phyloP scores from a whole-genome alignment of 1,140 invertebrate genomes.

The Drosophila busckii region DNA sequence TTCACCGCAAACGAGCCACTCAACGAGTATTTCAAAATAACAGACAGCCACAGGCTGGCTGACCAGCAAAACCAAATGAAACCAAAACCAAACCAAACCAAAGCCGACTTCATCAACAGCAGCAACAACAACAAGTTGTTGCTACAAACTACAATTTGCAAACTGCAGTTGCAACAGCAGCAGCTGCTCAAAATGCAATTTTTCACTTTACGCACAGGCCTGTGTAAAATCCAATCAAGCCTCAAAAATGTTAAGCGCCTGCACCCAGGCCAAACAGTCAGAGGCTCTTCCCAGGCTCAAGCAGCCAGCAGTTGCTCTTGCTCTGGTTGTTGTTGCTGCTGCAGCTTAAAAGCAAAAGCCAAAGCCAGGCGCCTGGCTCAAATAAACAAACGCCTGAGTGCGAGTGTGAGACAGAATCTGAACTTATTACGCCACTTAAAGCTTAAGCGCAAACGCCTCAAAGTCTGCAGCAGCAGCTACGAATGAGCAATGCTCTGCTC shows the following conservation, averaged over 20 bases:
- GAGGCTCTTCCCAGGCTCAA: conserved; percentile 2
- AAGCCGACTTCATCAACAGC: conserved; percentile 72
- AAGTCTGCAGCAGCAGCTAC: too few relatives aligned
- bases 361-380: conserved; percentile 58
- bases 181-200: conserved; percentile 75
- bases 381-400: conserved; percentile 52
- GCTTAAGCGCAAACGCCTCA: conserved; percentile 47
- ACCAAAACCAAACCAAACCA: conserved; percentile 57
- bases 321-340: conserved; percentile 4
- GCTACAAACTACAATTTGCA: background rate
- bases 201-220: conserved; percentile 61
- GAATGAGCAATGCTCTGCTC: too few relatives aligned
- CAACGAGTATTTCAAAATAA: conserved; percentile 74
- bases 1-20: conserved; percentile 70
- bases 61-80: conserved; percentile 73
- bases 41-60: conserved; percentile 64
- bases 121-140: conserved; percentile 34
- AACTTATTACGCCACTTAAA: conserved; percentile 72
- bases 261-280: background rate
- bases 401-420: conserved; percentile 43
- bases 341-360: conserved; percentile 70
- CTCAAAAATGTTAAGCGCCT: conserved; percentile 75
- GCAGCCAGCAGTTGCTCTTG: background rate
- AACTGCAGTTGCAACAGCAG: conserved; percentile 31
- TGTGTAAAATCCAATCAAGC: conserved; percentile 72